Evolutionary conservation across 2,888 invertebrate species (phyloP).

Genomic region (Drosophila affinis): DNA sequence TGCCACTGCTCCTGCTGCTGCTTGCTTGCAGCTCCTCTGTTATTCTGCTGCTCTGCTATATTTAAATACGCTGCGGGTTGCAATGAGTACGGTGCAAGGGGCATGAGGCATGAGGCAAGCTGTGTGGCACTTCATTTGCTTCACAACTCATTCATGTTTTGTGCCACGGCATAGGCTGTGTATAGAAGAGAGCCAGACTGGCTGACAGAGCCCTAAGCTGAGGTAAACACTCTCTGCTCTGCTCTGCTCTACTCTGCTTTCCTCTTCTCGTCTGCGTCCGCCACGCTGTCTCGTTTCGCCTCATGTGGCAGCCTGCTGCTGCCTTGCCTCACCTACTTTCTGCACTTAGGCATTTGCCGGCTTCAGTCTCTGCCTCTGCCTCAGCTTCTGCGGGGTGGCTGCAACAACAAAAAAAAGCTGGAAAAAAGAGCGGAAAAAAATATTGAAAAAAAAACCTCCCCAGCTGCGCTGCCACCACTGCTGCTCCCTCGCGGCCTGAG

Average conservation of each 20-base stretch:
- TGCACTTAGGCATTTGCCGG: conserved; percentile 61
- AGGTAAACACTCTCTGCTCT: conserved; percentile 72
- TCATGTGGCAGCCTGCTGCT: conserved; percentile 46
- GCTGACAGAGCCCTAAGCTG: conserved; percentile 67
- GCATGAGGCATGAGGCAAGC: conserved; percentile 33
- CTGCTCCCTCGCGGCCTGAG: conserved; percentile 63
- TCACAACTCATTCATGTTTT: conserved; percentile 81
- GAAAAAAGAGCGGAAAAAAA: conserved; percentile 18
- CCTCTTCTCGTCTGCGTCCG: background rate
- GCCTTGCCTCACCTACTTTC: conserved; percentile 75
- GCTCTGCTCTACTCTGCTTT: conserved; percentile 39
- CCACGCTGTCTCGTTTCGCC: conserved; percentile 46
- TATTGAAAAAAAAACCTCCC: conserved; percentile 57
- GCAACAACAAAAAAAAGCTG: conserved; percentile 34
- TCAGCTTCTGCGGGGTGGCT: conserved; percentile 60
- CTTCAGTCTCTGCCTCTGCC: conserved; percentile 41
- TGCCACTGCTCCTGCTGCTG: conserved; percentile 42
- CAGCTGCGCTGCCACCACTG: conserved; percentile 51
- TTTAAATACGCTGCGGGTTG: conserved; percentile 78
- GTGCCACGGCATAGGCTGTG: conserved; percentile 56
- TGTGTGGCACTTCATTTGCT: conserved; percentile 79
- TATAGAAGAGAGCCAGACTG: conserved; percentile 42
- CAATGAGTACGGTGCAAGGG: conserved; percentile 25
- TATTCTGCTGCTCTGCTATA: conserved; percentile 64
- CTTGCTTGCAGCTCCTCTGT: conserved; percentile 29